Base-by-base conservation (phyloP, 2,113 vertebrate genomes). In the Sprattus sprattus region DNA sequence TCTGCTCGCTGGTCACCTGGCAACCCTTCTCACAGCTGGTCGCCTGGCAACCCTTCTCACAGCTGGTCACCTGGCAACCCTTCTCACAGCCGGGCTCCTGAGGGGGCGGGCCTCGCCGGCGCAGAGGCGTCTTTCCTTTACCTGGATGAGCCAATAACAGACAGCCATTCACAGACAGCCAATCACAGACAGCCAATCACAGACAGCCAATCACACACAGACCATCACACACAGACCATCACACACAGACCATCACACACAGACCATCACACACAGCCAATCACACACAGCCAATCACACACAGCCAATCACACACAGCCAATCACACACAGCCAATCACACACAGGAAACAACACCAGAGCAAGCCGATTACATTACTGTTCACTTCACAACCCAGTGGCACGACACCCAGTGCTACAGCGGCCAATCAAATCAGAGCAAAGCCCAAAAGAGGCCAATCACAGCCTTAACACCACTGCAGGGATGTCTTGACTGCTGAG, bases 1-100 rank as follows among this genome's bases (percentile, higher is more conserved):
- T 99, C 93, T 99, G 98, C 89, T 99, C 98, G 22, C 98, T 99
- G 91, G 96, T 99, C 91, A 99, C 98, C 93, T 99, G 98, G 92
- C 98, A 99, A 91, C 98, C 97, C 92, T 99, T 99, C 90, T 99
- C 98, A 93, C 97, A 99, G 94, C 97, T 97, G 93, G 96, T 99
- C 91, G 99, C 98, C 93, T 99, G 98, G 92, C 98, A 99, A 91
- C 98, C 97, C 92, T 99, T 99, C 90, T 99, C 98, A 93, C 97
- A 99, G 22, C 98, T 99, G 91, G 96, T 99, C 91, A 99, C 98
- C 93, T 99, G 98, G 92, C 98, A 99, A 91, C 98, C 97, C 92
- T 99, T 99, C 90, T 99, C 98, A 93, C 97, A 99, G 94, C 97
- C 96, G 93, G 95, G 95, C 84, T 97, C 96, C 78, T 95, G 95